These are phyloP conservation scores for Alcis repandata DNA, from an alignment of 2,888 invertebrate species.

Conservation along the genomic window DNA sequence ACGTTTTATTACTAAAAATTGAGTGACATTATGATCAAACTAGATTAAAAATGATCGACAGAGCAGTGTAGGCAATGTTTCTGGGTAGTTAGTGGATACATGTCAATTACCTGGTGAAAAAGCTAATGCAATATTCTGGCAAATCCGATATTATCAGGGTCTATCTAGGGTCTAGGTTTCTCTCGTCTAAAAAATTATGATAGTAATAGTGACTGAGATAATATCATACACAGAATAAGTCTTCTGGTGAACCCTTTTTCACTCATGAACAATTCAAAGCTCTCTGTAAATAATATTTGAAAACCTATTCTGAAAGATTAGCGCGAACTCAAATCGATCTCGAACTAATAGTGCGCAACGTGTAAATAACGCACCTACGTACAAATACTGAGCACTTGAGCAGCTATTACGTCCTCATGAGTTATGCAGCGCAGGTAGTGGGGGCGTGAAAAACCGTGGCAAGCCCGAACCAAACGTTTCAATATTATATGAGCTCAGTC, in stretches of 20 bases:
- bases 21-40: no score
- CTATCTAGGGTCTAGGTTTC: no score
- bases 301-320: constrained; percentile 12
- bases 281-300: background rate
- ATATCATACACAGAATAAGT: no score
- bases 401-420: constrained; percentile 82
- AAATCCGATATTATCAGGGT: no score
- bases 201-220: no score
- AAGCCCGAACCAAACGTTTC: constrained; percentile 65
- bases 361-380: constrained; percentile 69
- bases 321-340: constrained; percentile 31
- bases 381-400: constrained; percentile 74
- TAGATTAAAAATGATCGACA: no score
- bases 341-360: constrained; percentile 69
- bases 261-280: background rate
- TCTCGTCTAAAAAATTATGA: no score
- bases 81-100: no score
- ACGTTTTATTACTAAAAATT: no score
- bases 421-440: constrained; percentile 77
- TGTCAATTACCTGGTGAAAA: no score
- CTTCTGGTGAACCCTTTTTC: background rate
- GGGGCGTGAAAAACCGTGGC: constrained; percentile 80
- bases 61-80: no score
- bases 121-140: no score
- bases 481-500: constrained; percentile 81